Percentiles rank a stretch among this genome's conserved stretches.
These are phyloP conservation scores for Diachasmimorpha longicaudata DNA, from an alignment of 1,140 invertebrate species.

Conservation along the genomic window DNA sequence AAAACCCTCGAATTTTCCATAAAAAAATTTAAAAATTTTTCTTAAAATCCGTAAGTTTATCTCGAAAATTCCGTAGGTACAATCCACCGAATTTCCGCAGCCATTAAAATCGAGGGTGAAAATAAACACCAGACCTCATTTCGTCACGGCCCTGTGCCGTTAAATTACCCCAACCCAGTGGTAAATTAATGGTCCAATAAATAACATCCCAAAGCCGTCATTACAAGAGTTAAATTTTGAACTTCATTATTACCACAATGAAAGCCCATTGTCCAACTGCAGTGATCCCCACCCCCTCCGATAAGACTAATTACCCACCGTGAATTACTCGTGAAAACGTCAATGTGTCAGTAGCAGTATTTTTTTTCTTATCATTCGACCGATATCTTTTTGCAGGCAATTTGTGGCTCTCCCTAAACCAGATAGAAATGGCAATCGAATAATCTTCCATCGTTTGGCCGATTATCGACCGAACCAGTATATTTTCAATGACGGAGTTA, in stretches of 20 bases:
- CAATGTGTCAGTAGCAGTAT: neutral
- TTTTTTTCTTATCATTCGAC: neutral
- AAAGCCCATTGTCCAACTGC: neutral
- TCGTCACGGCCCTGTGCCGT: neutral
- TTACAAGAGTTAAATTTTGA: neutral
- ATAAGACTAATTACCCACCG: neutral
- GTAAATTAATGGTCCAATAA: conserved; percentile 15
- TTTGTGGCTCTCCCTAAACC: conserved; percentile 64
- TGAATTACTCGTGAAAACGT: neutral
- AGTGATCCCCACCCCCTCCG: neutral
- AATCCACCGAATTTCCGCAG: neutral
- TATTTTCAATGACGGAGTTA: conserved; percentile 71
- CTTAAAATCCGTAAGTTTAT: no score
- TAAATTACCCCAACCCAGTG: neutral
- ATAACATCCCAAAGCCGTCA: neutral
- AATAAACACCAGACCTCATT: neutral
- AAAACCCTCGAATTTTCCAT: no score
- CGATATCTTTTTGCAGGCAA: conserved; percentile 53
- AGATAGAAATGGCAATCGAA: conserved; percentile 66
- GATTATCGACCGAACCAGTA: conserved; percentile 70
- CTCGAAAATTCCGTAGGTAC: neutral
- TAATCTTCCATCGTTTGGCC: conserved; percentile 69
- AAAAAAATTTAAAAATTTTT: no score
- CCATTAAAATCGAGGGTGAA: neutral
- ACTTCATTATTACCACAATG: neutral